Base-by-base conservation (phyloP, 2,797 vertebrate species). In the Notolepis coatsorum region DNA sequence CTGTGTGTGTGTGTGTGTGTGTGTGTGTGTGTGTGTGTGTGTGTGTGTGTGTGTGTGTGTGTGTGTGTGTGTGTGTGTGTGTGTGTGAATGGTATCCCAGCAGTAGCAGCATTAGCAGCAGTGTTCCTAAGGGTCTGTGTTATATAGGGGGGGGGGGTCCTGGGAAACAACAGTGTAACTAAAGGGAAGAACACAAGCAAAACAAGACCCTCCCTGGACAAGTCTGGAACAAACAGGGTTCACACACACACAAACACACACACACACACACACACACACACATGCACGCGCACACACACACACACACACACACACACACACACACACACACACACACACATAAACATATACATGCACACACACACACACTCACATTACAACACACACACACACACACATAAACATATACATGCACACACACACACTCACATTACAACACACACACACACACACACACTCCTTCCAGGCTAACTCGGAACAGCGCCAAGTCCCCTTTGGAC, bases 141-240 rank as follows among this genome's bases (percentile, higher is more conserved):
- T 84, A 80, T 78, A 61, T 84, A 82, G 61, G 21, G 58, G 23
- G 48, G n/a, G 17, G 55, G 61, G 71, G 66, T 58, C 6, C 79
- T 87, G 80, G 84, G 79, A 87, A 88, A 88, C 85, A 88, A 88
- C 87, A 89, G 84, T 80, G 86, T 75, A 86, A 88, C 84, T 77
- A 84, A 88, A 88, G 83, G 87, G 87, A 90, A 87, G 83, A 88
- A 78, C 79, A 75, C 24, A 77, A 77, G 86, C 73, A 87, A 89
- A 89, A 88, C 83, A 90, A 83, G 73, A 73, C 89, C 83, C 86
- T 89, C 89, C 89, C 86, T 79, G 82, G 82, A 75, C 77, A 38
- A 80, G 57, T 68, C 78, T 38, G 68, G 67, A 71, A 88, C 77
- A 90, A 85, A 88, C 84, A 89, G 60, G n/a, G 71, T 71, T 73